These are phyloP conservation scores for Achroia grisella DNA, from an alignment of 1,140 invertebrate species.

Conservation along the genomic window DNA sequence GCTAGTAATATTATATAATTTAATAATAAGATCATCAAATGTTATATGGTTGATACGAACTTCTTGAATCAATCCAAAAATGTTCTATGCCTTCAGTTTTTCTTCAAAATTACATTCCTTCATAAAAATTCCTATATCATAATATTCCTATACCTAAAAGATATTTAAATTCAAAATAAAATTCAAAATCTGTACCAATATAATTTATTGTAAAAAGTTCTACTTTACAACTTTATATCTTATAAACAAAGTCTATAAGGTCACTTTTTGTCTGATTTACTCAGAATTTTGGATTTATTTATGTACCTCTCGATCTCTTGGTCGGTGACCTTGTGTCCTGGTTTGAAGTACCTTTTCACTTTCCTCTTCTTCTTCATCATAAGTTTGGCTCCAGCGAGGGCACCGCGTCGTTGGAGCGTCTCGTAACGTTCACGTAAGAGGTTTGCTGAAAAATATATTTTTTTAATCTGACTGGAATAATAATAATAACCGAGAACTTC, in stretches of 20 bases:
- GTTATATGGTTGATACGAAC: too few relatives aligned
- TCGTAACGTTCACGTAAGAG: slow-evolving; percentile 55
- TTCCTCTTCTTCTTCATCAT: slow-evolving; percentile 65
- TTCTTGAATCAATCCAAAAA: too few relatives aligned
- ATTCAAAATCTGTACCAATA: too few relatives aligned
- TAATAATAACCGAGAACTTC: too few relatives aligned
- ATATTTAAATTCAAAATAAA: too few relatives aligned
- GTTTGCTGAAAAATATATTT: slow-evolving; percentile 35
- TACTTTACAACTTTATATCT: background rate
- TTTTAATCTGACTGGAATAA: background rate
- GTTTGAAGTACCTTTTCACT: slow-evolving; percentile 61
- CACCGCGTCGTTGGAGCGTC: slow-evolving; percentile 51
- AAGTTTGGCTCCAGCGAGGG: slow-evolving; percentile 51
- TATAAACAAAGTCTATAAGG: background rate
- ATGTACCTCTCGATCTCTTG: slow-evolving; percentile 37
- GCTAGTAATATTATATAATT: too few relatives aligned
- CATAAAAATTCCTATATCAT: too few relatives aligned
- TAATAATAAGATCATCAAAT: too few relatives aligned
- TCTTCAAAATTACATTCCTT: too few relatives aligned
- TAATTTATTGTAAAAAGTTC: too few relatives aligned
- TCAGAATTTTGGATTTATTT: slow-evolving; percentile 15
- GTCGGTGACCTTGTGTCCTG: slow-evolving; percentile 62
- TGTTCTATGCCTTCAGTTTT: too few relatives aligned
- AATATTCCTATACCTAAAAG: too few relatives aligned
- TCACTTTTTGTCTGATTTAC: slow-evolving; percentile 11